Percentiles rank a stretch among this genome's conserved stretches.
phyloP scores from a whole-genome alignment of 2,888 invertebrate species.

The Minunthozetes semirufus region DNA sequence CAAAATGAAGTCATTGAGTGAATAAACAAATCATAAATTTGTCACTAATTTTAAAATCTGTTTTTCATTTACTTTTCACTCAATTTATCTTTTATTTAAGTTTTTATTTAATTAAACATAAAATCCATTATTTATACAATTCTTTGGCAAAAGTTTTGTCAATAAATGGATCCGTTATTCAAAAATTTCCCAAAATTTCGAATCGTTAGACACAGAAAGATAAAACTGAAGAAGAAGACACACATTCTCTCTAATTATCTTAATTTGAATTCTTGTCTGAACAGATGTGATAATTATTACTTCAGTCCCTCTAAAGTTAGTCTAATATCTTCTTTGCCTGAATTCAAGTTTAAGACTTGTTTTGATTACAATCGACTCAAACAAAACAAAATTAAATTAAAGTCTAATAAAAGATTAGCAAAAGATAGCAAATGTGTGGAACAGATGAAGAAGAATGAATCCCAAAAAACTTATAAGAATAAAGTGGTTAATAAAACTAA shows the following conservation, averaged over 20 bases:
- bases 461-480: too few species aligned
- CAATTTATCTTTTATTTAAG: background rate
- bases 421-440: background rate
- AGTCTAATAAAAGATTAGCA: background rate
- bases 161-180: background rate
- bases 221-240: background rate
- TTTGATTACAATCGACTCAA: background rate
- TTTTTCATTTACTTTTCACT: background rate
- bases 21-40: background rate
- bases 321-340: slow-evolving; percentile 9
- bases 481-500: too few species aligned
- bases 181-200: background rate
- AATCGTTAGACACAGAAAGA: slow-evolving; percentile 21
- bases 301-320: slow-evolving; percentile 30
- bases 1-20: too few species aligned
- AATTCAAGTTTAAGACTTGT: slow-evolving; percentile 10
- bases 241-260: background rate
- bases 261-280: slow-evolving; percentile 14
- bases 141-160: too few species aligned
- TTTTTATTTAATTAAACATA: too few species aligned
- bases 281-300: slow-evolving; percentile 20
- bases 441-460: too few species aligned
- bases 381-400: background rate
- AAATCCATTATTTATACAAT: too few species aligned
- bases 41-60: background rate